Conservation (phyloP, 2,797 vertebrate species). For the Danio choprae region DNA sequence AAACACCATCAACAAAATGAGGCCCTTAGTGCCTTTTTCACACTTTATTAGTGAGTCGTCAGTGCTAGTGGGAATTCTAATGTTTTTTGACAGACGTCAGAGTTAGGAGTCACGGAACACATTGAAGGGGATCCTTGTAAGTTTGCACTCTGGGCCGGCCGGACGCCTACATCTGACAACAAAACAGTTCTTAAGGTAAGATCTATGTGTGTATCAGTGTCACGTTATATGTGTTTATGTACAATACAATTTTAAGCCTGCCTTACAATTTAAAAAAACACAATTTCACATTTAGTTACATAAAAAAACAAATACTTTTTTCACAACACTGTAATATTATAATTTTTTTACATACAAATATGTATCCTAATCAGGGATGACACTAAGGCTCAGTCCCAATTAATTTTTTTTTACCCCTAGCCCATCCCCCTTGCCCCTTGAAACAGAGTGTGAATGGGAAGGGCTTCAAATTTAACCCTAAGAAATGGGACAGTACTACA, state of each 20-base stretch:
- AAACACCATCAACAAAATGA: constrained; percentile 16
- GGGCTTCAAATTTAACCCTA: too few relatives aligned
- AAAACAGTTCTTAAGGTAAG: constrained; percentile 95
- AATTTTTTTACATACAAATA: too few relatives aligned
- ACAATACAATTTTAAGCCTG: too few relatives aligned
- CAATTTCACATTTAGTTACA: too few relatives aligned
- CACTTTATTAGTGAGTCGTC: constrained; percentile 3
- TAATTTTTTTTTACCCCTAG: too few relatives aligned
- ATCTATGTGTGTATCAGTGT: background rate
- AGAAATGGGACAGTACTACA: too few relatives aligned
- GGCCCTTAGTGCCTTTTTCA: constrained; percentile 7
- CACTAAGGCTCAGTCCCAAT: too few relatives aligned
- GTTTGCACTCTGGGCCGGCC: constrained; percentile 96
- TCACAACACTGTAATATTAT: background rate
- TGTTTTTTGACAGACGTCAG: constrained; percentile 86
- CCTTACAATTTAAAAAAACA: too few relatives aligned
- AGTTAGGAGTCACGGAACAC: constrained; percentile 95
- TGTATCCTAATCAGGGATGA: background rate
- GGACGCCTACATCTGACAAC: constrained; percentile 97
- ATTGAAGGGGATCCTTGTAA: constrained; percentile 98
- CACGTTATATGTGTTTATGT: too few relatives aligned
- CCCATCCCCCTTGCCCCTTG: too few relatives aligned
- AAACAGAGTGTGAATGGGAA: too few relatives aligned
- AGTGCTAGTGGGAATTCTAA: background rate
- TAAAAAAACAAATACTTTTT: too few relatives aligned